Conservation (phyloP, 1,140 invertebrate genomes). For the Leptoteleia sp. region DNA sequence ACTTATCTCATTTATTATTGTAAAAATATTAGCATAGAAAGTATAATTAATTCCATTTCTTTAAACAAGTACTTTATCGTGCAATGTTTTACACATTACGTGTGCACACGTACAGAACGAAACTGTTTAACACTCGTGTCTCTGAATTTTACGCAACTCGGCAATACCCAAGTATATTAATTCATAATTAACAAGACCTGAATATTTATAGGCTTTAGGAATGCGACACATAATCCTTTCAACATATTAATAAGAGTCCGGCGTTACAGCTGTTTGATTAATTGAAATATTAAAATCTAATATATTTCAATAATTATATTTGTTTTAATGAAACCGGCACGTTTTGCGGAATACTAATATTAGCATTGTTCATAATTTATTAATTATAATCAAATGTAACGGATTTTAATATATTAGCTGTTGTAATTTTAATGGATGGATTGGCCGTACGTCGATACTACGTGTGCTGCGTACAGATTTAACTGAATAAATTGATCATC, state of each 20-base stretch:
- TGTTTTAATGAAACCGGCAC: no score
- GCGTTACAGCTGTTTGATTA: no score
- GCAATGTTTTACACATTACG: slow-evolving; percentile 21
- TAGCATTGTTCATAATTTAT: slow-evolving; percentile 13
- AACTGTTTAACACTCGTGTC: slow-evolving; percentile 20
- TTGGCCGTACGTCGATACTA: no score
- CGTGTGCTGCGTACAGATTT: slow-evolving; percentile 4
- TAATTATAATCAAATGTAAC: slow-evolving; percentile 26
- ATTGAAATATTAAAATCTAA: no score
- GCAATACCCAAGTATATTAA: slow-evolving; percentile 20
- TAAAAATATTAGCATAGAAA: no score
- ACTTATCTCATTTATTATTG: no score
- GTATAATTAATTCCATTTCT: no score
- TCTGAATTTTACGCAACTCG: slow-evolving; percentile 8
- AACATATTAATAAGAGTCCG: slow-evolving; percentile 7
- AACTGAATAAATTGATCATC: slow-evolving; percentile 14
- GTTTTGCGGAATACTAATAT: slow-evolving; percentile 2
- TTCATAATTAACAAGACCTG: slow-evolving; percentile 22
- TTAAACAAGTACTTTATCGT: no score
- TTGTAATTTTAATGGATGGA: slow-evolving; percentile 16
- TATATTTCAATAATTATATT: no score
- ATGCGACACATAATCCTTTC: slow-evolving; percentile 8
- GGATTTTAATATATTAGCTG: slow-evolving; percentile 27
- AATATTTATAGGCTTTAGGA: slow-evolving; percentile 14
- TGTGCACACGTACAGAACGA: slow-evolving; percentile 6